phyloP scores from a whole-genome alignment of 2,888 invertebrate species.

The Aporophyla lueneburgensis region DNA sequence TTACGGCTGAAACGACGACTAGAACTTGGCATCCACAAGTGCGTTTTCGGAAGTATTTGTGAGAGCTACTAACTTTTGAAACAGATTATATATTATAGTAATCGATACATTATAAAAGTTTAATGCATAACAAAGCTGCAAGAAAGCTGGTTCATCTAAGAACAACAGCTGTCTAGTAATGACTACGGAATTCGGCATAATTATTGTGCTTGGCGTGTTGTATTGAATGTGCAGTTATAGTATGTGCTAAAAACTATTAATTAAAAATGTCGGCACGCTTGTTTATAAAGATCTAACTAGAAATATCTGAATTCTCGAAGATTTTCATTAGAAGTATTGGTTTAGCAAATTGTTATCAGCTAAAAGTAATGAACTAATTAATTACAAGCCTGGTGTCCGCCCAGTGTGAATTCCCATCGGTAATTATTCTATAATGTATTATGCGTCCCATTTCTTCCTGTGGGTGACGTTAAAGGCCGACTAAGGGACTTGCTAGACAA shows the following conservation, averaged over 20 bases:
- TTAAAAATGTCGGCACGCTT: conserved; percentile 21
- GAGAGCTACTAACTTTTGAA: too few species aligned
- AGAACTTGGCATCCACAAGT: too few species aligned
- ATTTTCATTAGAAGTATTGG: background rate
- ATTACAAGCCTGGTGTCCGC: too few species aligned
- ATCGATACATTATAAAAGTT: background rate
- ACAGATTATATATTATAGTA: too few species aligned
- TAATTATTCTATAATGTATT: too few species aligned
- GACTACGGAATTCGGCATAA: conserved; percentile 9
- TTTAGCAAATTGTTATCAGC: background rate
- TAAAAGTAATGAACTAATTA: too few species aligned
- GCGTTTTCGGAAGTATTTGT: too few species aligned
- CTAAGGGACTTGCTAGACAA: too few species aligned
- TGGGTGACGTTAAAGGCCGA: too few species aligned
- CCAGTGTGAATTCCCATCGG: too few species aligned
- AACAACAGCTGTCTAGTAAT: background rate
- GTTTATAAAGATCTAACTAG: background rate
- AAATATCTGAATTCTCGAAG: background rate
- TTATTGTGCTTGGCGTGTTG: conserved; percentile 33
- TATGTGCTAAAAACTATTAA: conserved; percentile 29
- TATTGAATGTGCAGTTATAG: background rate
- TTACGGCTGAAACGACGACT: too few species aligned
- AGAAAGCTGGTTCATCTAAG: conserved; percentile 17
- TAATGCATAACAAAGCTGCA: background rate
- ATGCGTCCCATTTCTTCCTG: too few species aligned